Conservation (phyloP, 2,888 invertebrate genomes). For the Chloromyia formosa region DNA sequence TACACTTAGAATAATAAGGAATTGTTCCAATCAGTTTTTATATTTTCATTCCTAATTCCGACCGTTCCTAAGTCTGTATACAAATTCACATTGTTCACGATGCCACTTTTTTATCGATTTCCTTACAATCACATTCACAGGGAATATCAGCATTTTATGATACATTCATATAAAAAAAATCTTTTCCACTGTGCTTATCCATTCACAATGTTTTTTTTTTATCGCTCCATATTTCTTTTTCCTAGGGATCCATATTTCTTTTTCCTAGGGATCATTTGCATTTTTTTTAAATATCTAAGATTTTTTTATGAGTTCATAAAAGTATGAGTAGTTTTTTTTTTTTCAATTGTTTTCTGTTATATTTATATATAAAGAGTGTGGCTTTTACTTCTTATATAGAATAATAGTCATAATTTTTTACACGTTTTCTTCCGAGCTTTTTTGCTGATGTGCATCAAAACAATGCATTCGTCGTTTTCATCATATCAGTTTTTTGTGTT, state of each 20-base stretch:
- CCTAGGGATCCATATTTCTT: neutral
- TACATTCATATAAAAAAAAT: conserved; percentile 14
- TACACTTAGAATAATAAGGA: neutral
- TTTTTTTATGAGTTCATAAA: conserved; percentile 6
- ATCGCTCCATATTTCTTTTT: neutral
- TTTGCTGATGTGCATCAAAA: neutral
- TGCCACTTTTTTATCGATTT: neutral
- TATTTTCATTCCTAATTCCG: neutral
- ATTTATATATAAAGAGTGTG: neutral
- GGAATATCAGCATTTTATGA: neutral
- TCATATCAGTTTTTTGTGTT: neutral
- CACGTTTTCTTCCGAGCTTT: conserved; percentile 25
- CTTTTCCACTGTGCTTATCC: neutral
- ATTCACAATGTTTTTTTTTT: neutral
- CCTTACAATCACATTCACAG: neutral
- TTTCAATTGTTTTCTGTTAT: neutral
- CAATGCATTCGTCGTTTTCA: neutral
- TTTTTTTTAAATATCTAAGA: conserved; percentile 14
- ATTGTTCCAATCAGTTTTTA: neutral
- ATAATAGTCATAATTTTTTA: neutral
- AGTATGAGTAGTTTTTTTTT: conserved; percentile 9
- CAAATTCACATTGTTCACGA: neutral
- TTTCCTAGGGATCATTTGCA: neutral
- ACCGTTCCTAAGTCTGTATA: neutral
- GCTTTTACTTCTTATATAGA: neutral